Evolutionary conservation across 2,888 invertebrate genomes (phyloP), one percentile per base, ranked within the genome.

Genomic region (Calameuta filiformis): DNA sequence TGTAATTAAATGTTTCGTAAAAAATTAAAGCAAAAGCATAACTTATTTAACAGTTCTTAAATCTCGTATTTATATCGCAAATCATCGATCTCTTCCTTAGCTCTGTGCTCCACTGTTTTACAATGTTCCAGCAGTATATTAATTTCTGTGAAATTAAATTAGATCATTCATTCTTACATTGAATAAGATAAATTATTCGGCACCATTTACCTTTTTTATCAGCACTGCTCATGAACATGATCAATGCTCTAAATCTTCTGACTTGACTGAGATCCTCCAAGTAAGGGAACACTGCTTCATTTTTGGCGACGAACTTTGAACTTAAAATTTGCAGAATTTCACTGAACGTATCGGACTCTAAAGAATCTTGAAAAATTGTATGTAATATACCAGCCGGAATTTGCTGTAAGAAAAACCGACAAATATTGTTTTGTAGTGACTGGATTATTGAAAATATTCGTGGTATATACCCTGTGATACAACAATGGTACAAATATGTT

Each of bases 261-360:
- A 95, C 94, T 73, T 92, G 85, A 40, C 93, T 92, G 6, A 96
- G 87, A 12, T 92, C 92, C 74, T 89, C 84, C 12, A 96, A 91
- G 87, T 94, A 94, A 0, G 92, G 89, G 69, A 92, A 91, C 30
- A 94, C 88, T 0, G 91, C 85, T 76, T 92, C 91, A 1, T 91
- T 89, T 1, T 90, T 85, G 80, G 92, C 92, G 69, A 92, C 89
- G 83, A 93, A 93, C 84, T 93, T 89, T 23, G 91, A 90, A 69
- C 92, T 91, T 37, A 94, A 88, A 69, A 93, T 88, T 3, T 90
- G 89, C 34, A 96, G 84, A 77, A 96, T 93, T 69, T 94, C 94
- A 9, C 94, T 94, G 4, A 96, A 92, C 1, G 94, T 92, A 73
- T 93, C 92, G 78, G 94, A 94, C 81, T 96, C 96, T 79, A 96